Percentiles rank a stretch among this genome's conserved stretches.
phyloP scores from a whole-genome alignment of 2,113 vertebrate genomes.

The Gopherus flavomarginatus region DNA sequence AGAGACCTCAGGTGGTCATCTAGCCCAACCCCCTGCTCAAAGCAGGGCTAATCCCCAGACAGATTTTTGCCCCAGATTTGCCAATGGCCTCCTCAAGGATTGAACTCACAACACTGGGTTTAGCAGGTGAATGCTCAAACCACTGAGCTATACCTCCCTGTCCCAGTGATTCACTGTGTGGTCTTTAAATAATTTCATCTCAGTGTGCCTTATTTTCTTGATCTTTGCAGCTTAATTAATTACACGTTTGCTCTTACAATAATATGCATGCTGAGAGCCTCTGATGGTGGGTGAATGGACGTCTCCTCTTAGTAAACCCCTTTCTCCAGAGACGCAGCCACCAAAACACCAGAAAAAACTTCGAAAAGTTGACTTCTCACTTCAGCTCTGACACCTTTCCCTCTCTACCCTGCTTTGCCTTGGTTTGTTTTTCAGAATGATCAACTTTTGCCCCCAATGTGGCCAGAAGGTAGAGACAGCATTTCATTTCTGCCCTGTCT shows the following conservation, averaged over 20 bases:
- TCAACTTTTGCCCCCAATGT: constrained; percentile 88
- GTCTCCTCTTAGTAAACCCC: not conserved
- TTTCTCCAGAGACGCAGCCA: not conserved
- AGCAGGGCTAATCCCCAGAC: no score
- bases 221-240: not conserved
- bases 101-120: no score
- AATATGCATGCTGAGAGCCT: not conserved
- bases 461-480: constrained; percentile 78
- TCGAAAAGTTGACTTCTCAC: not conserved
- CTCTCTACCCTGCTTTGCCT: not conserved
- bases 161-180: not conserved
- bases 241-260: not conserved
- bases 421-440: constrained; percentile 68
- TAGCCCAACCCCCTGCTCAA: no score
- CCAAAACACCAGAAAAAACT: not conserved
- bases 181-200: not conserved
- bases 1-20: no score
- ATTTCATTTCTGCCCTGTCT: constrained; percentile 89
- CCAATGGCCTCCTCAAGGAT: no score
- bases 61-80: no score
- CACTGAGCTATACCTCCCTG: no score
- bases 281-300: not conserved
- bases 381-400: not conserved
- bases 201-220: not conserved
- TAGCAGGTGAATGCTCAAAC: no score